phyloP scores from a whole-genome alignment of 1,140 invertebrate species.

The Delia radicum region DNA sequence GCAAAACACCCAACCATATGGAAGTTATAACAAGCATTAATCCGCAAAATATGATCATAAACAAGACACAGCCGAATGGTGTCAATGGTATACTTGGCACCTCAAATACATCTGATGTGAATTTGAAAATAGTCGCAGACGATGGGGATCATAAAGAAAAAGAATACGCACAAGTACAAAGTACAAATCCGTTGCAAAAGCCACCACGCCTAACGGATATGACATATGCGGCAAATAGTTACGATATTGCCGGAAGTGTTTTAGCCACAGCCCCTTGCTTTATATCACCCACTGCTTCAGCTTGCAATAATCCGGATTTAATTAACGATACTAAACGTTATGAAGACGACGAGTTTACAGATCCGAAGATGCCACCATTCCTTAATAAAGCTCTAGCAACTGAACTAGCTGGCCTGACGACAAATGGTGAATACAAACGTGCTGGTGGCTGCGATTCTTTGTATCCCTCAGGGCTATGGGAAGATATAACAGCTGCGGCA shows the following conservation, averaged over 20 bases:
- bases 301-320: conserved; percentile 77
- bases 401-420: conserved; percentile 27
- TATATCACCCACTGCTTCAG: conserved; percentile 69
- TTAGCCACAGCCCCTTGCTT: conserved; percentile 63
- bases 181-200: conserved; percentile 68
- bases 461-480: conserved; percentile 72
- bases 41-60: conserved; percentile 57
- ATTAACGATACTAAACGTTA: conserved; percentile 73
- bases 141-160: neutral
- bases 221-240: conserved; percentile 64
- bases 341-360: conserved; percentile 58
- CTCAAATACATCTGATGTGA: conserved; percentile 55
- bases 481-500: conserved; percentile 40
- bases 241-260: conserved; percentile 63
- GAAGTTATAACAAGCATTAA: conserved; percentile 69
- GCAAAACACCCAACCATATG: conserved; percentile 71
- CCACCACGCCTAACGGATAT: conserved; percentile 68
- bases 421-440: conserved; percentile 69
- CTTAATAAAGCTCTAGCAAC: conserved; percentile 26
- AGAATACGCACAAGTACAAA: conserved; percentile 43
- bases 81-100: conserved; percentile 42
- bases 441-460: conserved; percentile 66
- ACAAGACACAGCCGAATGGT: conserved; percentile 49
- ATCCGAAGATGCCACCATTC: conserved; percentile 39
- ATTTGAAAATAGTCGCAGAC: conserved; percentile 25